Evolutionary conservation across 1,140 invertebrate genomes (phyloP).

Genomic region (Musca vetustissima): DNA sequence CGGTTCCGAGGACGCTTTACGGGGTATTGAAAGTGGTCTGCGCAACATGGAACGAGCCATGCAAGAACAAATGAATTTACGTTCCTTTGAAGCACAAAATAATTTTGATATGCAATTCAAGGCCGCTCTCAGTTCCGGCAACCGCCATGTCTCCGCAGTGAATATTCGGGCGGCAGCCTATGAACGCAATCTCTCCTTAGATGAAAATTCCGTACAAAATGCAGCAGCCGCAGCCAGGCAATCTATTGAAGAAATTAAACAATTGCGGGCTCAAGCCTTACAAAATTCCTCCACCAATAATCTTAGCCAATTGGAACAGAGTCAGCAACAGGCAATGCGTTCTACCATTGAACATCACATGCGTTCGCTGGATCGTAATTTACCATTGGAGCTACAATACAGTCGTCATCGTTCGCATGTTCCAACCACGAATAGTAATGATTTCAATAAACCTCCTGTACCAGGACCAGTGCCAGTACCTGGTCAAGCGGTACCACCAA

Average conservation of each 20-base stretch:
- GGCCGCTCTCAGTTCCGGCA: constrained; percentile 40
- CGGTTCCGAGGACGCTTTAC: constrained; percentile 52
- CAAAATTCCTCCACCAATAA: constrained; percentile 43
- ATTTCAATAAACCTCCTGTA: not conserved
- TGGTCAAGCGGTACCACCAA: constrained; percentile 5
- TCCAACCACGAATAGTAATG: constrained; percentile 27
- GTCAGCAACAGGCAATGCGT: constrained; percentile 48
- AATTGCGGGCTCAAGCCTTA: constrained; percentile 47
- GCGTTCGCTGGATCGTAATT: constrained; percentile 53
- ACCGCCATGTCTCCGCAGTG: constrained; percentile 30
- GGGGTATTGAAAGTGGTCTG: constrained; percentile 53
- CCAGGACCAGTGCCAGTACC: not conserved
- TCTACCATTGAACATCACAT: constrained; percentile 54
- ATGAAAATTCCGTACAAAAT: constrained; percentile 36
- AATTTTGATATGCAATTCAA: constrained; percentile 53
- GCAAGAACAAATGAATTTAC: constrained; percentile 55
- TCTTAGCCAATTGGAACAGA: constrained; percentile 30
- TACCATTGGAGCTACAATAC: constrained; percentile 52
- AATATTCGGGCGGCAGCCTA: constrained; percentile 41
- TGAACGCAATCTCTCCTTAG: constrained; percentile 46
- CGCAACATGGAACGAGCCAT: constrained; percentile 55
- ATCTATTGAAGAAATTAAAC: constrained; percentile 50
- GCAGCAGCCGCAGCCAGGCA: constrained; percentile 42
- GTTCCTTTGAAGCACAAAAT: constrained; percentile 48
- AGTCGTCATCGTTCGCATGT: constrained; percentile 48